Evolutionary conservation across 2,888 invertebrate species (phyloP), one percentile per base, ranked within the genome.

Genomic region (Tachystola acroxantha): DNA sequence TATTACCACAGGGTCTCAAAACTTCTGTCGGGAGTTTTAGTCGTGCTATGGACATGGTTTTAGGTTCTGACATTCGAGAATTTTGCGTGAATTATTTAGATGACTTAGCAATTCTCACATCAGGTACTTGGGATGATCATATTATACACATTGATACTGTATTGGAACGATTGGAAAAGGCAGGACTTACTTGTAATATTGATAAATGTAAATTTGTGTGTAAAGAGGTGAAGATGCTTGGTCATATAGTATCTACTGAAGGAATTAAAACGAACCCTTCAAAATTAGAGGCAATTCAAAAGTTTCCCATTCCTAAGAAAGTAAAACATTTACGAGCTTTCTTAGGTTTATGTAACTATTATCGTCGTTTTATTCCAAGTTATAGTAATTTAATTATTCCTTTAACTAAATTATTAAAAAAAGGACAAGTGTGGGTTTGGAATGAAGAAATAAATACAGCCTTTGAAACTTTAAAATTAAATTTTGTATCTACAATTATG

Each of bases 1-100:
- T 49, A 0, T 29, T 46, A 14, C 48, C 49, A 1, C 52, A 52
- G 11, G 52, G 52, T 0, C 16, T 48, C 3, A 51, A 48, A 29
- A 47, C 46, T 0, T 42, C 43, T 0, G 54, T 57, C 0, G 50
- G 45, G 0, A 46, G 48, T 25, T 57, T 54, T 34, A 44, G 43
- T 28, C 24, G 55, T 3, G 54, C 53, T 0, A 55, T 57, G 52
- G 53, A 55, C 12, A 5, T 22, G 1, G 45, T 55, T 7, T 34
- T 55, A 12, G 53, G 48, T 1, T 39, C 32, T 3, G 46, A 50
- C 10, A 49, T 51, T 0, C 34, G 40, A 4, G 39, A 43, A 0
- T 56, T 43, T 11, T 55, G n/a, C n/a, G n/a, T n/a, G n/a, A n/a
- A n/a, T n/a, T n/a, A n/a, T n/a, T n/a, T n/a, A n/a, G n/a, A n/a